These are phyloP conservation scores for Tetrapedia diversipes DNA, from an alignment of 2,888 invertebrate genomes.

Conservation along the genomic window DNA sequence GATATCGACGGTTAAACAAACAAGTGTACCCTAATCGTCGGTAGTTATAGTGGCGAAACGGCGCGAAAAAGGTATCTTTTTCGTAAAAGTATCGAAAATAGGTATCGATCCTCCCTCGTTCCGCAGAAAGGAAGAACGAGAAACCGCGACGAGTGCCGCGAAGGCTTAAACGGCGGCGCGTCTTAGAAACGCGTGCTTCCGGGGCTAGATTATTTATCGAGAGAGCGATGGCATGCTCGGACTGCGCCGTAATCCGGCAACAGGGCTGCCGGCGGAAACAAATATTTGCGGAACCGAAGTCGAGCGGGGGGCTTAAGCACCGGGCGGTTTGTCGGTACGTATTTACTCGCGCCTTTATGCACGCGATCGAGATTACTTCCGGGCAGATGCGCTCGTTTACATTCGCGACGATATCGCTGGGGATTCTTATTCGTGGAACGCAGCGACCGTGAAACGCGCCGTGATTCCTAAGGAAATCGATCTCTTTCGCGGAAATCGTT, in stretches of 20 bases:
- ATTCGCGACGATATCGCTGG: conserved; percentile 36
- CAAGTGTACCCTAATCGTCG: too few relatives aligned
- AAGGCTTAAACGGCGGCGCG: background rate
- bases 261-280: conserved; percentile 34
- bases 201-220: conserved; percentile 44
- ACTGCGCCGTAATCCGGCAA: conserved; percentile 2
- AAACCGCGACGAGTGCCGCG: background rate
- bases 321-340: conserved; percentile 45
- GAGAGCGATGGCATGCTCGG: conserved; percentile 20
- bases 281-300: conserved; percentile 54
- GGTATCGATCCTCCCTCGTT: background rate
- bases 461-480: conserved; percentile 21
- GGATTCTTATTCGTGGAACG: conserved; percentile 27
- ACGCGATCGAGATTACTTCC: conserved; percentile 61
- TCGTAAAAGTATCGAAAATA: too few relatives aligned
- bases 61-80: too few relatives aligned
- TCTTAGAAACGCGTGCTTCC: conserved; percentile 7
- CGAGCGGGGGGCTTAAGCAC: conserved; percentile 32
- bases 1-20: too few relatives aligned
- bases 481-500: conserved; percentile 10
- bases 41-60: background rate
- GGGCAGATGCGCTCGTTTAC: conserved; percentile 49
- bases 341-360: conserved; percentile 57
- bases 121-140: too few relatives aligned
- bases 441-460: conserved; percentile 23